Base-by-base conservation (phyloP, 1,140 invertebrate species). In the Cecropterus lyciades region DNA sequence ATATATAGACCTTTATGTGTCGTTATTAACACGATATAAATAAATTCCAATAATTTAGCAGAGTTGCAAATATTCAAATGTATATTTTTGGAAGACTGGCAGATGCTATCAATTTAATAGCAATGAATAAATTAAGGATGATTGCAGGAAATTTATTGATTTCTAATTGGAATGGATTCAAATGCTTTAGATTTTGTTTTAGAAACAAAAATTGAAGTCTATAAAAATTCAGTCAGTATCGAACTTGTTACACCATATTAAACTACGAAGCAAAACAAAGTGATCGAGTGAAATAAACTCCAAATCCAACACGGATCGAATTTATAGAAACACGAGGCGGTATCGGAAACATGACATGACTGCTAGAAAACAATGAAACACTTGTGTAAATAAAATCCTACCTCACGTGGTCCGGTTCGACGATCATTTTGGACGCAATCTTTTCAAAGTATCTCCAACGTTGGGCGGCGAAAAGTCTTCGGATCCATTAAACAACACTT, bases 391-490 rank as follows among this genome's bases (percentile, higher is more conserved):
- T 77, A 74, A 67, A 75, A 75, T 79, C 84, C 62, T 90, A 88
- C 89, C 87, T 89, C 81, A 90, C 80, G 80, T 90, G 87, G 80
- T 90, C 89, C 56, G 85, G 79, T 72, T 92, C 89, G 79, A 92
- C 89, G 69, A 92, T 92, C 89, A 92, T 92, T 83, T 85, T 86
- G 75, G 87, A 87, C 77, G 81, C 65, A 87, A 89, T 89, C 45
- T 88, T 90, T 82, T 86, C 80, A 82, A 73, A 72, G 70, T 85
- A 75, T 75, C 79, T 75, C 69, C 77, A 74, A 80, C 77, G 69
- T 59, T 53, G 51, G 65, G 64, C 65, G 68, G 53, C 51, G 73
- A 76, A 77, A 76, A 64, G 70, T 69, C 73, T 67, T 76, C 51
- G 72, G 74, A 89, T 89, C 87, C 88, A 91, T 88, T 75, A 86